Evolutionary conservation across 2,888 invertebrate genomes (phyloP).

Genomic region (Perizoma flavofasciatum): DNA sequence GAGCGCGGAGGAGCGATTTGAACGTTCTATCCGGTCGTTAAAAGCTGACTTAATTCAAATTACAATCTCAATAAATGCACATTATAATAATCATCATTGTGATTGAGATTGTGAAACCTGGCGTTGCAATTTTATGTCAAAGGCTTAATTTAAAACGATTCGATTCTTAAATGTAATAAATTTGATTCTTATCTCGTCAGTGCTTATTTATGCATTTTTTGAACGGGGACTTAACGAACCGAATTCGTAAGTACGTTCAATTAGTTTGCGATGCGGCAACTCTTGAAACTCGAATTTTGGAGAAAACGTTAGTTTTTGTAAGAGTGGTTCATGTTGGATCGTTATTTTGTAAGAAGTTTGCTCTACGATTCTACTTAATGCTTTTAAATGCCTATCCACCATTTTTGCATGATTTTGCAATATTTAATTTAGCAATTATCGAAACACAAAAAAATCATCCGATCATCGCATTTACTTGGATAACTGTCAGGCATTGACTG

Average conservation of each 20-base stretch:
- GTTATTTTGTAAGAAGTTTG: slow-evolving; percentile 3
- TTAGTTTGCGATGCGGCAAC: slow-evolving; percentile 11
- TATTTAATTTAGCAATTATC: background rate
- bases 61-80: slow-evolving; percentile 51
- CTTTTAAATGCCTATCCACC: no score
- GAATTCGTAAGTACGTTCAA: slow-evolving; percentile 5
- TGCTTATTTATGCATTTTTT: slow-evolving; percentile 14
- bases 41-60: slow-evolving; percentile 56
- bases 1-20: slow-evolving; percentile 43
- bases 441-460: slow-evolving; percentile 43
- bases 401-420: background rate
- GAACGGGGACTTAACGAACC: slow-evolving; percentile 2
- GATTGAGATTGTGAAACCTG: slow-evolving; percentile 43
- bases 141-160: slow-evolving; percentile 29
- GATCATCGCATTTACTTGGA: slow-evolving; percentile 63
- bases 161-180: slow-evolving; percentile 18
- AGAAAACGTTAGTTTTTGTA: slow-evolving; percentile 7
- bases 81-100: slow-evolving; percentile 48
- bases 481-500: slow-evolving; percentile 64
- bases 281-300: slow-evolving; percentile 10
- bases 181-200: slow-evolving; percentile 14
- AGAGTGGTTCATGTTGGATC: background rate
- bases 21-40: slow-evolving; percentile 55
- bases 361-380: background rate
- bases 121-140: slow-evolving; percentile 38